phyloP scores from a whole-genome alignment of 2,888 invertebrate species.

The Eumerus sabulonum region DNA sequence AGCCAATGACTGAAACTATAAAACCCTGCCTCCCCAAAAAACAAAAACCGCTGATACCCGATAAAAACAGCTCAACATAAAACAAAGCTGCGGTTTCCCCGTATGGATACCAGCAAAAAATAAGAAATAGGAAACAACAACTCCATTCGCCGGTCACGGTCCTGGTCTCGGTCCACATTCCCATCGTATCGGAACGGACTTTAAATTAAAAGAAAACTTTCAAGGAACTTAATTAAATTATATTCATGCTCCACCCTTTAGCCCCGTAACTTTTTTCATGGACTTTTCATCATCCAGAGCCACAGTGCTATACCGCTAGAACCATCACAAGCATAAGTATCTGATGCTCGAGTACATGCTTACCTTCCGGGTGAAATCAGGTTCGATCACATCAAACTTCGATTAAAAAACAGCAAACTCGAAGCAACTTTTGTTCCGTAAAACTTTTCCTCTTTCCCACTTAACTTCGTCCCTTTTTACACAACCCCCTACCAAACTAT shows the following conservation, averaged over 20 bases:
- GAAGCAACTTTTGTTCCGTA: slow-evolving; percentile 41
- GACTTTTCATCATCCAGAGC: slow-evolving; percentile 14
- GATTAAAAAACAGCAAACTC: slow-evolving; percentile 47
- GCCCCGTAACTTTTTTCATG: slow-evolving; percentile 32
- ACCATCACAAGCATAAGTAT: slow-evolving; percentile 1
- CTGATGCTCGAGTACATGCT: neutral
- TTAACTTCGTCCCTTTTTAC: too few species aligned
- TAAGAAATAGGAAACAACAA: too few species aligned
- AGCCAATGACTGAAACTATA: too few species aligned
- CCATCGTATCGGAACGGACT: slow-evolving; percentile 14
- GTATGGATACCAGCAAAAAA: too few species aligned
- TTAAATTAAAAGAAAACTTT: slow-evolving; percentile 64
- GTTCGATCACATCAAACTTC: slow-evolving; percentile 61
- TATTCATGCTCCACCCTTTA: slow-evolving; percentile 28
- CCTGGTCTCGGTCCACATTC: neutral
- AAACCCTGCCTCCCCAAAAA: too few species aligned
- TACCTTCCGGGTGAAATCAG: slow-evolving; percentile 32
- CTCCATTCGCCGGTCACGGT: too few species aligned
- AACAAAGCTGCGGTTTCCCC: neutral
- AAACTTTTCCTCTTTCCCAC: slow-evolving; percentile 13
- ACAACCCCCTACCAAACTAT: too few species aligned
- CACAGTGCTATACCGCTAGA: slow-evolving; percentile 2
- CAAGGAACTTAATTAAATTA: slow-evolving; percentile 54
- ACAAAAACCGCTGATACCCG: too few species aligned
- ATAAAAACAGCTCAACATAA: too few species aligned